Percentiles rank a stretch among this genome's conserved stretches.
Conservation (phyloP, 2,113 vertebrate species). For the Pardalotus punctatus region DNA sequence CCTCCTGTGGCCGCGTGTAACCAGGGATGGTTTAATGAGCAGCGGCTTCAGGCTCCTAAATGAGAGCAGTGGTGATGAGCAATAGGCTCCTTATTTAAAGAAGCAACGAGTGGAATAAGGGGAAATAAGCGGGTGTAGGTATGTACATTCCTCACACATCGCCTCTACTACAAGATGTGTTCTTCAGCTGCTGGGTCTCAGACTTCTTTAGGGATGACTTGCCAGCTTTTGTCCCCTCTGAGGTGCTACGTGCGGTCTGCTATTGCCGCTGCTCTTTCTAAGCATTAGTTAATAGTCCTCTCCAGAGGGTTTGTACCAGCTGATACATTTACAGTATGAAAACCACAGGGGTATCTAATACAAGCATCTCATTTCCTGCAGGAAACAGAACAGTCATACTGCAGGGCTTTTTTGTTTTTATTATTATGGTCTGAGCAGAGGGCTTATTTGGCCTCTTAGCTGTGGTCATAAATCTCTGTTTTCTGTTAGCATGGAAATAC, state of each 20-base stretch:
- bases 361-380: conserved; percentile 57
- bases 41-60: background rate
- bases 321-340: conserved; percentile 44
- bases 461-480: conserved; percentile 13
- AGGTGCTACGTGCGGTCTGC: background rate
- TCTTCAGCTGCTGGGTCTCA: background rate
- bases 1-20: background rate
- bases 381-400: conserved; percentile 40
- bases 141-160: background rate
- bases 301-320: conserved; percentile 43
- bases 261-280: conserved; percentile 3
- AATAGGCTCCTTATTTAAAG: background rate
- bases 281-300: conserved; percentile 52
- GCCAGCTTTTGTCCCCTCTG: background rate
- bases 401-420: conserved; percentile 1
- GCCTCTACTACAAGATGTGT: background rate
- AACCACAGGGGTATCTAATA: conserved; percentile 52
- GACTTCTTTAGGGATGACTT: background rate
- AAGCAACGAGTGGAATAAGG: background rate
- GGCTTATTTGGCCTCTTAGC: conserved; percentile 4
- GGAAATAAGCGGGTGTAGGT: background rate
- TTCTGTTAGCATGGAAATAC: background rate
- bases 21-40: background rate
- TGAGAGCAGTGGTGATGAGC: background rate
- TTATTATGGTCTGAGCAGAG: background rate